These are phyloP conservation scores for Drosophila sordidapex DNA, from an alignment of 2,888 invertebrate genomes.

Conservation along the genomic window DNA sequence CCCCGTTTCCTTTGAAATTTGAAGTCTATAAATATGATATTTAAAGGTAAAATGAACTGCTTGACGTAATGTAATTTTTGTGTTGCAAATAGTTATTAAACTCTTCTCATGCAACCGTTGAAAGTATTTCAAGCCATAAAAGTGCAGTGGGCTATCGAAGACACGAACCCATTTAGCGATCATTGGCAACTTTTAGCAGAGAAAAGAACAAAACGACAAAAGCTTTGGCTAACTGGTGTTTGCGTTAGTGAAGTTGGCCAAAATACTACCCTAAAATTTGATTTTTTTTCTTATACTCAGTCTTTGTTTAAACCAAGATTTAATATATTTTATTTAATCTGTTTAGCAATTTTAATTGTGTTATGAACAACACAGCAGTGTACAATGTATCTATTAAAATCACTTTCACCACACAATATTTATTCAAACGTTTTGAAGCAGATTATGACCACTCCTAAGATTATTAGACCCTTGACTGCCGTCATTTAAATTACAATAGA, in stretches of 20 bases:
- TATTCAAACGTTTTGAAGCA: neutral
- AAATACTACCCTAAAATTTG: neutral
- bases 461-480: neutral
- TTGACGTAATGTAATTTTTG: neutral
- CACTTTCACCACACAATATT: neutral
- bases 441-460: neutral
- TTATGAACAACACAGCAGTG: neutral
- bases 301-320: neutral
- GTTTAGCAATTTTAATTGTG: neutral
- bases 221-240: neutral
- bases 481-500: slow-evolving; percentile 1
- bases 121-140: slow-evolving; percentile 6
- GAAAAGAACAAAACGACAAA: slow-evolving; percentile 26
- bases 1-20: neutral
- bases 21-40: neutral
- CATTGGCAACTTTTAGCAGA: slow-evolving; percentile 18
- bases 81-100: neutral
- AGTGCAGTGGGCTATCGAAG: neutral
- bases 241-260: neutral
- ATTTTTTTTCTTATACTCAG: neutral
- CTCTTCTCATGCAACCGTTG: neutral
- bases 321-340: neutral
- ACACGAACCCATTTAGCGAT: neutral
- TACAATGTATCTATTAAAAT: neutral
- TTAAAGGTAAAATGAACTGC: neutral